Percentiles rank a stretch among this genome's conserved stretches.
phyloP scores from a whole-genome alignment of 2,888 invertebrate species.

The Eutolmus rufibarbis region DNA sequence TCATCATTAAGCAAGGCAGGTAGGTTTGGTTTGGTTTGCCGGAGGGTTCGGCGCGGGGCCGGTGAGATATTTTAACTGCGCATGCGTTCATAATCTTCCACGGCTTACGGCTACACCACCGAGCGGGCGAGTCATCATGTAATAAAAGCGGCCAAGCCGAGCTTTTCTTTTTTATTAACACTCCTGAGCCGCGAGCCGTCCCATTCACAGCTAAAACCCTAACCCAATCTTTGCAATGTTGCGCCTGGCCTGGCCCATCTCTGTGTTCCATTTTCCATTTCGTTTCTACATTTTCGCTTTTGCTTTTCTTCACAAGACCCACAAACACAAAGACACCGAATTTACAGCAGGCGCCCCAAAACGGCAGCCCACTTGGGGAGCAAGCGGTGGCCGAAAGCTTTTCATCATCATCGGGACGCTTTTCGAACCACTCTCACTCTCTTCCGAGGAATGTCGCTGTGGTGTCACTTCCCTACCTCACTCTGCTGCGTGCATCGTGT shows the following conservation, averaged over 20 bases:
- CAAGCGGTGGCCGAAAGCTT: constrained; percentile 5
- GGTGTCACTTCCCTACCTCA: not conserved
- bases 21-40: not conserved
- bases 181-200: not conserved
- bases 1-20: not conserved
- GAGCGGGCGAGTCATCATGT: not conserved
- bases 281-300: constrained; percentile 55
- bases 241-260: not conserved
- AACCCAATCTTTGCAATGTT: constrained; percentile 6
- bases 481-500: not conserved
- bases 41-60: not conserved
- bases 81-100: not conserved
- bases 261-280: not conserved
- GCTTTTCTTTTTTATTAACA: not conserved
- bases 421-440: constrained; percentile 34
- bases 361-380: not conserved
- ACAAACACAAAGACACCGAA: not conserved
- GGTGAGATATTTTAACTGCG: not conserved
- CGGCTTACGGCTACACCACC: not conserved
- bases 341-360: not conserved
- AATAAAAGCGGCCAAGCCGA: not conserved
- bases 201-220: constrained; percentile 1
- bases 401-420: not conserved
- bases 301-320: constrained; percentile 57
- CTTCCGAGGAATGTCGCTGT: constrained; percentile 7